Conservation (phyloP, 2,888 invertebrate genomes). For the Trissolcus brochymenae region DNA sequence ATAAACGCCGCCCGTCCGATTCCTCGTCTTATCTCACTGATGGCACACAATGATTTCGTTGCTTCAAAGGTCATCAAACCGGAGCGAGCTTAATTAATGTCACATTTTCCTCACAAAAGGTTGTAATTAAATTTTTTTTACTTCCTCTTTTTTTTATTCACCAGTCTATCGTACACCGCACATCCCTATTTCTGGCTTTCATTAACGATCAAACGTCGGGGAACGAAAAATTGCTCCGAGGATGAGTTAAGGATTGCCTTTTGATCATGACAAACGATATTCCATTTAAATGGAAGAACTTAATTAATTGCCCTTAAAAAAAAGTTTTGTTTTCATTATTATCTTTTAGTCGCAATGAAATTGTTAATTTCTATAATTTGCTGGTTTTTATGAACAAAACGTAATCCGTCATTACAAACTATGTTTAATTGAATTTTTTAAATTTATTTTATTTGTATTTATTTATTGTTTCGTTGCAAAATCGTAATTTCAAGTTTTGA, state of each 20-base stretch:
- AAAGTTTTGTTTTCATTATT: too few relatives aligned
- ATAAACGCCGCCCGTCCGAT: constrained; percentile 14
- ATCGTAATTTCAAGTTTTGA: too few relatives aligned
- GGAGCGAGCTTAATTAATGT: constrained; percentile 20
- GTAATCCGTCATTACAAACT: too few relatives aligned
- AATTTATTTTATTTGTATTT: too few relatives aligned
- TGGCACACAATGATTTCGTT: constrained; percentile 29
- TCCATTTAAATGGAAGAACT: too few relatives aligned
- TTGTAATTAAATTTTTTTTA: constrained; percentile 21
- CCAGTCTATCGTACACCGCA: neutral
- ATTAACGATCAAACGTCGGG: constrained; percentile 4
- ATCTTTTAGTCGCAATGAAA: too few relatives aligned
- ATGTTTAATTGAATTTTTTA: too few relatives aligned
- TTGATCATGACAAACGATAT: neutral
- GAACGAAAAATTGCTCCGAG: constrained; percentile 12
- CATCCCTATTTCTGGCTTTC: neutral
- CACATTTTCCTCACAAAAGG: constrained; percentile 26
- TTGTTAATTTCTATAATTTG: too few relatives aligned
- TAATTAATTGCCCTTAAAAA: too few relatives aligned
- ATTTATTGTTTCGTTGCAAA: too few relatives aligned
- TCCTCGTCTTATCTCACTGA: constrained; percentile 20
- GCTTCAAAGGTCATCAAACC: constrained; percentile 24
- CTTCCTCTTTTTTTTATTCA: neutral
- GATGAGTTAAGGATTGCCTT: constrained; percentile 4
- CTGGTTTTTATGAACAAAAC: too few relatives aligned